Percentiles rank a stretch among this genome's conserved stretches.
phyloP scores from a whole-genome alignment of 2,797 vertebrate species.

The Spinus olivaceus region DNA sequence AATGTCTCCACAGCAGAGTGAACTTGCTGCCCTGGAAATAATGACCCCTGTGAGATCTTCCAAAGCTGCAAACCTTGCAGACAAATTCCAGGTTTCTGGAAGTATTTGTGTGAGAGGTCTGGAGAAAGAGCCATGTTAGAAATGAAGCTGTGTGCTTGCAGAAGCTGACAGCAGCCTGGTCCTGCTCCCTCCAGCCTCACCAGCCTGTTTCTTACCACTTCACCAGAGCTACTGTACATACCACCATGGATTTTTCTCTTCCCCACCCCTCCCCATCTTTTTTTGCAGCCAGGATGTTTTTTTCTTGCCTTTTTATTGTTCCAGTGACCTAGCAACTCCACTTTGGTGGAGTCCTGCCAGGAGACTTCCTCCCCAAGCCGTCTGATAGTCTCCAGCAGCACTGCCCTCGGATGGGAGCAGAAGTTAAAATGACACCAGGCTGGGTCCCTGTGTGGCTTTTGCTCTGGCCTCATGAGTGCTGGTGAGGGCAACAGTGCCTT shows the following conservation, averaged over 20 bases:
- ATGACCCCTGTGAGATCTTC: not conserved
- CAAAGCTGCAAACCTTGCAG: not conserved
- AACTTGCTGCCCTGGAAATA: not conserved
- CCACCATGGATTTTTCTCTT: not conserved
- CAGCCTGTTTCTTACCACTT: not conserved
- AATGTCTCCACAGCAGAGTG: not conserved
- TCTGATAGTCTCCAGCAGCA: conserved; percentile 62
- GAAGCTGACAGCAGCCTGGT: not conserved
- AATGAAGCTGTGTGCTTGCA: not conserved
- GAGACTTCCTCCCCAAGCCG: conserved; percentile 72
- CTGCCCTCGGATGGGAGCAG: conserved; percentile 54
- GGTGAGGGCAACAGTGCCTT: not conserved
- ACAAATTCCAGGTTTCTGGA: not conserved
- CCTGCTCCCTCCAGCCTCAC: not conserved
- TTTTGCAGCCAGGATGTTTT: conserved; percentile 79
- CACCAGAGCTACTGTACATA: not conserved
- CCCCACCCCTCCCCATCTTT: not conserved
- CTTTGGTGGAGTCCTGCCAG: conserved; percentile 74
- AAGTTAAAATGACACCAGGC: not conserved
- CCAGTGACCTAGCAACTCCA: conserved; percentile 76
- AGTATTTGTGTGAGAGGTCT: not conserved
- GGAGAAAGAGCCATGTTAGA: not conserved
- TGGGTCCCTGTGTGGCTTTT: not conserved
- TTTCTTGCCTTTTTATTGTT: conserved; percentile 81
- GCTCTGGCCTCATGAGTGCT: not conserved